A percentile compares a stretch with the other conserved stretches of the same genome.
Evolutionary conservation across 2,113 vertebrate genomes (phyloP).

Genomic region (Coptodon rendalli): DNA sequence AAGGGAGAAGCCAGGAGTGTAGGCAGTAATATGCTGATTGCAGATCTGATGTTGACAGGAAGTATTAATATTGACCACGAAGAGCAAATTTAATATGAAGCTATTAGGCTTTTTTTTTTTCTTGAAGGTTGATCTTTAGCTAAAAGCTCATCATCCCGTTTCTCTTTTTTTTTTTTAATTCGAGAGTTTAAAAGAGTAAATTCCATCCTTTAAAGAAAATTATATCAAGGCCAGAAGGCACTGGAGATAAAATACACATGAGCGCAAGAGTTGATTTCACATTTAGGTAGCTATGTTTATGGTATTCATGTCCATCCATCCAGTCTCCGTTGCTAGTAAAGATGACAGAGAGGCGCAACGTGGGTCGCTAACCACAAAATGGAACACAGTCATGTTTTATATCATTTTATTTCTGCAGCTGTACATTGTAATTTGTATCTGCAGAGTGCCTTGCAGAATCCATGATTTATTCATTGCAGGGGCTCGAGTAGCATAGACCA

Average conservation of each 20-base stretch:
- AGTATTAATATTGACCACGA: neutral
- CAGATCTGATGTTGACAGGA: conserved; percentile 12
- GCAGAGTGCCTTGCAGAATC: conserved; percentile 52
- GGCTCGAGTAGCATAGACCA: conserved; percentile 54
- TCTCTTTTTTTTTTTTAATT: neutral
- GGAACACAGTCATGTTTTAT: conserved; percentile 63
- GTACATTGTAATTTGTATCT: conserved; percentile 64
- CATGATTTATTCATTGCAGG: conserved; percentile 68
- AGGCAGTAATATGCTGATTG: neutral
- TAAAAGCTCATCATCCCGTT: neutral
- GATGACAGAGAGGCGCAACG: conserved; percentile 45
- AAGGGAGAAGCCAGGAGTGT: conserved; percentile 2
- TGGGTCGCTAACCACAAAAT: conserved; percentile 42
- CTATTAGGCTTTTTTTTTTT: neutral
- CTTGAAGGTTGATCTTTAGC: neutral
- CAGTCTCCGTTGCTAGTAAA: conserved; percentile 28
- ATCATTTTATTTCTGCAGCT: conserved; percentile 61
- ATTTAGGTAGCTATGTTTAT: neutral
- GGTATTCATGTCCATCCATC: neutral
- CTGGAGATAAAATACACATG: neutral
- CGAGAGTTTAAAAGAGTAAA: neutral
- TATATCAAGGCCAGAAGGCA: neutral
- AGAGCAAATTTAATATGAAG: neutral
- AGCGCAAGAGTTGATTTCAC: neutral
- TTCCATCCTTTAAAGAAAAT: neutral